A percentile compares a stretch with the other conserved stretches of the same genome.
Evolutionary conservation across 2,797 vertebrate genomes (phyloP).

Genomic region (Anguilla pacifica): DNA sequence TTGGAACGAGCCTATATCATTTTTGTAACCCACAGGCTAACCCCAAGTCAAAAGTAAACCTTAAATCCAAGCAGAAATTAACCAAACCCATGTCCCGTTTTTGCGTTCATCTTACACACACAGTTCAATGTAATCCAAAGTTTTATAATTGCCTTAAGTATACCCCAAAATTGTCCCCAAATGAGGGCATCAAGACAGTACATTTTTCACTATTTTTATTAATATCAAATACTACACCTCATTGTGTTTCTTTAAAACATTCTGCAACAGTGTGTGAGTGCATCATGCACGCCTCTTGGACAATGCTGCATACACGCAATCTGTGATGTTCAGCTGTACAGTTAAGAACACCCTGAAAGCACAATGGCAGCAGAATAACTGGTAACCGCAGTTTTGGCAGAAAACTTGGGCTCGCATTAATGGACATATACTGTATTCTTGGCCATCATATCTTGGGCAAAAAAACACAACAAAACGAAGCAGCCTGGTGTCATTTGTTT

Average conservation of each 20-base stretch:
- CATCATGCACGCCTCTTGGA: neutral
- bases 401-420: slow-evolving; percentile 27
- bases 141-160: neutral
- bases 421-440: slow-evolving; percentile 14
- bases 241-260: neutral
- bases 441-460: neutral
- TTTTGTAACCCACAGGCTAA: neutral
- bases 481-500: neutral
- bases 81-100: neutral
- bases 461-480: slow-evolving; percentile 23
- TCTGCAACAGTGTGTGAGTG: neutral
- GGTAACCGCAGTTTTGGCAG: slow-evolving; percentile 9
- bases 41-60: neutral
- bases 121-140: neutral
- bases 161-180: neutral
- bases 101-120: neutral
- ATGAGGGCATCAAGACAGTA: neutral
- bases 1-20: neutral
- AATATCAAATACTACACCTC: neutral
- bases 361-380: slow-evolving; percentile 5
- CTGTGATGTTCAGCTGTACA: neutral
- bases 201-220: neutral
- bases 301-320: neutral
- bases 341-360: slow-evolving; percentile 1
- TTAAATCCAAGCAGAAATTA: neutral